phyloP scores from a whole-genome alignment of 1,140 invertebrate species.

The Thaumetopoea pityocampa region DNA sequence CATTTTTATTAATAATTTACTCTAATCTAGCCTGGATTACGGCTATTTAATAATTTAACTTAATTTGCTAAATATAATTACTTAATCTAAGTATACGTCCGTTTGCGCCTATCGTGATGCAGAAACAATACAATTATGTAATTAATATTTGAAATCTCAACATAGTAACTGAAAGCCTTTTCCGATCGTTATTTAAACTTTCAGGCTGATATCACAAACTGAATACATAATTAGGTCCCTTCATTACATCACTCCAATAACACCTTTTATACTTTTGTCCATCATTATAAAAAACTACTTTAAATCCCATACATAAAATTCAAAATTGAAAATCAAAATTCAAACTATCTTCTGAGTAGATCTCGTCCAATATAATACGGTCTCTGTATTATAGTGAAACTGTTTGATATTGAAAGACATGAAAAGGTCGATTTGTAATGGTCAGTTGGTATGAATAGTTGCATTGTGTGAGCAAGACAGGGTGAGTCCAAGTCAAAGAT shows the following conservation, averaged over 20 bases:
- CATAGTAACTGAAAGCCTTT: constrained; percentile 8
- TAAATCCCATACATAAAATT: constrained; percentile 21
- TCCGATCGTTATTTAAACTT: constrained; percentile 57
- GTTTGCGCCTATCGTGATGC: too few relatives aligned
- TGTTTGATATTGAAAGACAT: constrained; percentile 62
- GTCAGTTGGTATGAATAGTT: constrained; percentile 52
- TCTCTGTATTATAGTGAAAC: constrained; percentile 26
- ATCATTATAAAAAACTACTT: background rate
- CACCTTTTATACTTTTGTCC: constrained; percentile 53
- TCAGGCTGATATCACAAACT: constrained; percentile 46
- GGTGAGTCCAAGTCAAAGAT: constrained; percentile 50
- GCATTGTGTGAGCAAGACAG: constrained; percentile 64
- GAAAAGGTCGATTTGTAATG: constrained; percentile 29
- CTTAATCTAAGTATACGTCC: too few relatives aligned
- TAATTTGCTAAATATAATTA: too few relatives aligned
- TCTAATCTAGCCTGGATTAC: too few relatives aligned
- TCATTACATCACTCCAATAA: constrained; percentile 72
- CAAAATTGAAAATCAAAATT: constrained; percentile 16
- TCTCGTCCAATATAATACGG: constrained; percentile 36
- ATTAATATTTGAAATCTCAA: too few relatives aligned
- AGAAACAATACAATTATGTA: too few relatives aligned
- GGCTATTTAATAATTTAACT: too few relatives aligned
- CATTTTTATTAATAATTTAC: too few relatives aligned
- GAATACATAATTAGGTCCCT: constrained; percentile 71
- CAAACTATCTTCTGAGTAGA: constrained; percentile 28